phyloP scores from a whole-genome alignment of 1,140 invertebrate genomes.

The Eriosoma lanigerum region DNA sequence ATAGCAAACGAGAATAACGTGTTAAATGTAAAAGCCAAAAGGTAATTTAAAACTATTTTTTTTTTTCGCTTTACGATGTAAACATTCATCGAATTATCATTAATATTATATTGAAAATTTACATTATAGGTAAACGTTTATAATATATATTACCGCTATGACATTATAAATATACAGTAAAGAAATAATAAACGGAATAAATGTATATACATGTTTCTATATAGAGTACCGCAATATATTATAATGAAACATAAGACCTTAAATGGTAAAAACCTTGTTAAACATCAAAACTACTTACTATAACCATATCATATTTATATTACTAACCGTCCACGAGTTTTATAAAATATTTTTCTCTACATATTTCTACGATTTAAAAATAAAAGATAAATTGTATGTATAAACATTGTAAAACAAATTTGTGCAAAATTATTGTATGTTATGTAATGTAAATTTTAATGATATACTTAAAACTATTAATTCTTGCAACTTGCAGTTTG shows the following conservation, averaged over 20 bases:
- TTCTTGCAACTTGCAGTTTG: no score
- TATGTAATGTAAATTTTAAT: no score
- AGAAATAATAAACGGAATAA: slow-evolving; percentile 1
- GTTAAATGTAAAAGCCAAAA: not conserved
- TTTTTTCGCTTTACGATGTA: not conserved
- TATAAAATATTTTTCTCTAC: not conserved
- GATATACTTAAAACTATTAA: no score
- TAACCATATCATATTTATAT: slow-evolving; percentile 10
- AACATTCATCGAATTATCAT: not conserved
- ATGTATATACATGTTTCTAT: slow-evolving; percentile 19
- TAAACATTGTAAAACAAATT: not conserved
- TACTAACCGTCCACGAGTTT: not conserved
- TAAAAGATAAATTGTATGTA: not conserved
- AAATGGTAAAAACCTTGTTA: slow-evolving; percentile 44
- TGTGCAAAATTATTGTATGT: not conserved
- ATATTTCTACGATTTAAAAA: not conserved
- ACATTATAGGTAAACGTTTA: not conserved
- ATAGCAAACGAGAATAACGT: not conserved
- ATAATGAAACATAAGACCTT: slow-evolving; percentile 10
- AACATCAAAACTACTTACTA: slow-evolving; percentile 25
- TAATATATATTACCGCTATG: not conserved
- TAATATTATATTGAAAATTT: slow-evolving; percentile 12
- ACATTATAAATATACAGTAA: slow-evolving; percentile 6
- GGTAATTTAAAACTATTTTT: slow-evolving; percentile 27
- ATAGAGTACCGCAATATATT: not conserved